Base-by-base conservation (phyloP, 2,113 vertebrate species). In the Climacteris rufus region DNA sequence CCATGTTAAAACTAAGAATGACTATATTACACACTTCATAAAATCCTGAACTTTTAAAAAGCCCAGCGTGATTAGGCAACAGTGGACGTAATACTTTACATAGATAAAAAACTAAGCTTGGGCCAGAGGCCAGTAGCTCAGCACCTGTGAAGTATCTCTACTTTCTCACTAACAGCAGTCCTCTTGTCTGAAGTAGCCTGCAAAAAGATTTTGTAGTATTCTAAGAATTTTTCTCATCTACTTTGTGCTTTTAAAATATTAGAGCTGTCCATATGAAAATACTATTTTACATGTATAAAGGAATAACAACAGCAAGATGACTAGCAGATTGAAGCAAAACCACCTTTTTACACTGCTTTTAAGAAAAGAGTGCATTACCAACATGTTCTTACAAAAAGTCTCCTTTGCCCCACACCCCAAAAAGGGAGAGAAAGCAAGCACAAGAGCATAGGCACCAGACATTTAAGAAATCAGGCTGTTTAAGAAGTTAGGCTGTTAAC, bases 401-500 rank as follows among this genome's bases (percentile, higher is more conserved):
- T 63, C 24, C 5, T 9, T 61, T 1, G 1, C 3, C 5, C 7
- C 23, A 21, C 20, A 25, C 7, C 3, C 19, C 4, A 33, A 50
- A 66, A 23, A 33, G 76, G 13, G 59, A 33, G 10, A 56, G n/a
- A 33, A 23, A 33, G 28, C 4, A 39, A 90, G 50, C 24, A 35
- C 1, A 24, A 0, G 2, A 72, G 31, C 4, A 1, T 0, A 50
- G n/a, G 33, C 49, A 90, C 1, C 15, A 83, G 22, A 13, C 63
- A 52, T 15, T 66, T 60, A 61, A 30, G 28, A 70, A 83, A 72
- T 53, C 35, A 44, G 86, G 27, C 18, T 5, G 5, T 22, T 18
- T n/a, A n/a, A n/a, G n/a, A n/a, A n/a, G n/a, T n/a, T n/a, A n/a
- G n/a, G n/a, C n/a, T 54, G 6, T 30, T 56, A 33, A 49, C 0